These are phyloP conservation scores for Tachycineta bicolor DNA, from an alignment of 2,113 vertebrate genomes.

Conservation along the genomic window DNA sequence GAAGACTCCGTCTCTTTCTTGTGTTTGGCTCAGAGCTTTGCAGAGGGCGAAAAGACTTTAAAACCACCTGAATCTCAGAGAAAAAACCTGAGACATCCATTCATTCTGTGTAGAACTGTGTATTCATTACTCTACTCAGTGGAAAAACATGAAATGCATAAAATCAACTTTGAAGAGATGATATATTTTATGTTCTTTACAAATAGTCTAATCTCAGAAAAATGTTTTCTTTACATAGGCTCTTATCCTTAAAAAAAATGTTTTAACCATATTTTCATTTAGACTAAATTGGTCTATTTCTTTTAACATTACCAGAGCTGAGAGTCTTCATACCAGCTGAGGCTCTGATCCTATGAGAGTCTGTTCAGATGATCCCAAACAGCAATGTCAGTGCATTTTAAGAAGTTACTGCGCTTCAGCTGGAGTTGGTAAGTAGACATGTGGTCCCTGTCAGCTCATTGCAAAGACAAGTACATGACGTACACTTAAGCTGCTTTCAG, in stretches of 20 bases:
- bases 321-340: not conserved
- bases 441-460: not conserved
- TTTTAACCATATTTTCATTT: not conserved
- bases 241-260: not conserved
- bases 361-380: not conserved
- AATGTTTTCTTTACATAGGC: not conserved
- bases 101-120: not conserved
- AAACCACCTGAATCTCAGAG: too few relatives aligned
- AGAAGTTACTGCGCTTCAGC: conserved; percentile 1
- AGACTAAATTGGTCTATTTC: not conserved
- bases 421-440: conserved; percentile 11
- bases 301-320: not conserved
- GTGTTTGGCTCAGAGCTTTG: too few relatives aligned
- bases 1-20: too few relatives aligned
- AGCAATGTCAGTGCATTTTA: not conserved
- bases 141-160: not conserved
- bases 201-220: not conserved
- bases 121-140: not conserved
- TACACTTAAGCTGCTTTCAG: conserved; percentile 7
- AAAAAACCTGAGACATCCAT: not conserved
- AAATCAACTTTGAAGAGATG: not conserved
- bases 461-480: conserved; percentile 6
- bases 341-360: not conserved
- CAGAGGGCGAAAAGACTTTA: too few relatives aligned
- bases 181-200: not conserved